phyloP scores from a whole-genome alignment of 1,140 invertebrate genomes.

The Hylaeus anthracinus region DNA sequence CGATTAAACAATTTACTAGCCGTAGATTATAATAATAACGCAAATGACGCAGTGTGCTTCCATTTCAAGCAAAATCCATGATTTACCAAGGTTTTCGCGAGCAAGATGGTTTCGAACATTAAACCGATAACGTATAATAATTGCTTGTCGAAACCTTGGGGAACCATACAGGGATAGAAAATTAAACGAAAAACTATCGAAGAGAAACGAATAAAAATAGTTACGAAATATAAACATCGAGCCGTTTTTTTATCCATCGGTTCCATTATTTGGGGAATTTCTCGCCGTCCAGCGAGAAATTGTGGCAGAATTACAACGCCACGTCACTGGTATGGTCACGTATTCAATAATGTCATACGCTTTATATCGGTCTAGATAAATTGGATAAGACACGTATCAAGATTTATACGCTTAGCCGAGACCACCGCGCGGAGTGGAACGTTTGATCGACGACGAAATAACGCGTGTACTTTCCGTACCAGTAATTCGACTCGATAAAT shows the following conservation, averaged over 20 bases:
- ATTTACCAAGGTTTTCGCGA: too few species aligned
- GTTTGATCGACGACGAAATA: conserved; percentile 27
- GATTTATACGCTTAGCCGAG: conserved; percentile 54
- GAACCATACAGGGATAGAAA: too few species aligned
- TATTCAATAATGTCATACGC: conserved; percentile 61
- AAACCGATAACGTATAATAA: too few species aligned
- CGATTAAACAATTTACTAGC: not conserved
- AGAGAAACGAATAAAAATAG: too few species aligned
- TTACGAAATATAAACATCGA: too few species aligned
- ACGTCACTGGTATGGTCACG: conserved; percentile 49
- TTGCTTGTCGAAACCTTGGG: too few species aligned
- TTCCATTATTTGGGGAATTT: conserved; percentile 32
- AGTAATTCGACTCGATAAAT: conserved; percentile 7
- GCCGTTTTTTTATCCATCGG: not conserved
- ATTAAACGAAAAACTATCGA: too few species aligned
- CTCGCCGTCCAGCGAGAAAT: conserved; percentile 38
- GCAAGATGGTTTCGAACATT: too few species aligned
- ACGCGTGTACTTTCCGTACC: not conserved
- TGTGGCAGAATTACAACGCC: conserved; percentile 25
- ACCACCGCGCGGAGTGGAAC: not conserved
- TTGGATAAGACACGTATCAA: conserved; percentile 62
- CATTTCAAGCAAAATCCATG: too few species aligned
- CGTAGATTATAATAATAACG: not conserved
- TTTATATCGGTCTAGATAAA: conserved; percentile 58
- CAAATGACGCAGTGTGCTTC: not conserved